Evolutionary conservation across 2,888 invertebrate genomes (phyloP).

Genomic region (Branchinecta sandiegonensis): DNA sequence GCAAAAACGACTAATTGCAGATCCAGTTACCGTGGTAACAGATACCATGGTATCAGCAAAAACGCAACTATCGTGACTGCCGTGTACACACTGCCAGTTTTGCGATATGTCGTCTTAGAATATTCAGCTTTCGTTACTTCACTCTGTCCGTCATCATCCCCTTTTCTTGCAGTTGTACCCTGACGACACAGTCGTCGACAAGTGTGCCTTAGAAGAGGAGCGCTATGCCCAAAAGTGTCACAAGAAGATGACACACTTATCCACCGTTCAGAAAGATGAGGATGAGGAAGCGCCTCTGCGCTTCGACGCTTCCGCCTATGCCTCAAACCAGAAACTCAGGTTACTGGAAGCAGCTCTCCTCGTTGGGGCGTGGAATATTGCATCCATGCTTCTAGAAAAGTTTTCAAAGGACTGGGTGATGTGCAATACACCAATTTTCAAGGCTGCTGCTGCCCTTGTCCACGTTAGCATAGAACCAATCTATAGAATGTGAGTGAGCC

Average conservation of each 20-base stretch:
- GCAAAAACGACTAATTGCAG: too few relatives aligned
- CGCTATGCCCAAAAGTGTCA: constrained; percentile 72
- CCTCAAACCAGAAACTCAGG: constrained; percentile 80
- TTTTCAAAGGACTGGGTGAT: constrained; percentile 67
- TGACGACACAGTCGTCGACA: constrained; percentile 61
- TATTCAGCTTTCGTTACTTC: too few relatives aligned
- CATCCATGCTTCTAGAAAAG: constrained; percentile 58
- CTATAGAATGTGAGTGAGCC: constrained; percentile 53
- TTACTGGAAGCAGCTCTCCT: constrained; percentile 73
- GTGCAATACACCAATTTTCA: constrained; percentile 60
- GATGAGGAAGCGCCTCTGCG: constrained; percentile 34
- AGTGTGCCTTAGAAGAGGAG: constrained; percentile 66
- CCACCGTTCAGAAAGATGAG: constrained; percentile 30
- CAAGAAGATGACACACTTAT: constrained; percentile 51
- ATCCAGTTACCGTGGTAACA: too few relatives aligned
- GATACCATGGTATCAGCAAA: too few relatives aligned
- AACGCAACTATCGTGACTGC: too few relatives aligned
- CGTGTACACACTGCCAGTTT: too few relatives aligned
- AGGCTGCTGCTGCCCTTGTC: constrained; percentile 60
- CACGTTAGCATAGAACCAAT: constrained; percentile 73
- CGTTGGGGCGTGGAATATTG: constrained; percentile 81
- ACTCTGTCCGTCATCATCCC: background rate
- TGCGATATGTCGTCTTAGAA: too few relatives aligned
- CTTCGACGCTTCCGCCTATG: constrained; percentile 34
- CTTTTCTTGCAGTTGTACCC: constrained; percentile 52